Conservation (phyloP, 2,113 vertebrate species). For the Lonchura striata region DNA sequence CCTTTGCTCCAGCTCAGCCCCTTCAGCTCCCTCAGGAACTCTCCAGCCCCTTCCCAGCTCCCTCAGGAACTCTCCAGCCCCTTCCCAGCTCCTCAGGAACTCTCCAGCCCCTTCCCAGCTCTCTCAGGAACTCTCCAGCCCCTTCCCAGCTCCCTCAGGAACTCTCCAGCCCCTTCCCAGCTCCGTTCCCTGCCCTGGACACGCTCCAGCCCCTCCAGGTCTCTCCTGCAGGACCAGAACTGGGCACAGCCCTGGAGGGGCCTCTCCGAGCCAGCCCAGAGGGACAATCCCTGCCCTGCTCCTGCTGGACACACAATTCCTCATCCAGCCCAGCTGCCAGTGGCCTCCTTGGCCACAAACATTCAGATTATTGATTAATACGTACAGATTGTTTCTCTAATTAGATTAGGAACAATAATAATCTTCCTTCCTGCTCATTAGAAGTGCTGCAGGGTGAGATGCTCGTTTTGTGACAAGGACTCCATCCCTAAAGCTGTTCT, state of each 20-base stretch:
- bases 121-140: neutral
- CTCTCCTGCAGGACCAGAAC: neutral
- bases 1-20: neutral
- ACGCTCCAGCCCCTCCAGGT: neutral
- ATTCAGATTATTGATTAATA: neutral
- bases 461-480: neutral
- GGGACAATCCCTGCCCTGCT: neutral
- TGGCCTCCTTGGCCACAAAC: rapidly evolving
- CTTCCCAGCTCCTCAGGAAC: too few relatives aligned
- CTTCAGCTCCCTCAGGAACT: too few relatives aligned
- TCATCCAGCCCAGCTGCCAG: rapidly evolving
- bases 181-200: neutral
- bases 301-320: neutral
- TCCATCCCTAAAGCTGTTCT: neutral
- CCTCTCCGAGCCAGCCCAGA: neutral
- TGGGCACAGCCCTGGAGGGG: neutral
- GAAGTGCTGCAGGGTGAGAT: neutral
- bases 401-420: neutral
- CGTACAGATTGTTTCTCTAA: neutral
- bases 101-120: neutral
- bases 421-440: neutral
- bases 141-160: neutral
- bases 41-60: too few relatives aligned
- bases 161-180: neutral
- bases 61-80: too few relatives aligned